phyloP scores from a whole-genome alignment of 2,888 invertebrate genomes.

The Latrodectus elegans region DNA sequence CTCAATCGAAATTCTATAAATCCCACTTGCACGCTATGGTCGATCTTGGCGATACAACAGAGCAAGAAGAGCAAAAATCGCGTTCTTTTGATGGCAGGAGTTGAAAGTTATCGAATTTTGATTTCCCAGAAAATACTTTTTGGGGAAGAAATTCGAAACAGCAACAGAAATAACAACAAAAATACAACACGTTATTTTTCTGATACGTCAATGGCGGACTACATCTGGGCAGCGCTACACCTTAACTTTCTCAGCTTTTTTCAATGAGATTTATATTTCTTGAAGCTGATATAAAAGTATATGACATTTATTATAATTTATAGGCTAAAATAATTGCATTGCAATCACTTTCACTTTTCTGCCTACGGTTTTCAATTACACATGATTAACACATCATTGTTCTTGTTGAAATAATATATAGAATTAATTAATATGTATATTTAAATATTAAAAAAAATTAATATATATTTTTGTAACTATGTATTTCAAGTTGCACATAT shows the following conservation, averaged over 20 bases:
- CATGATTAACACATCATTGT: no score
- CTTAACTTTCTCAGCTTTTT: background rate
- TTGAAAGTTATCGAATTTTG: slow-evolving; percentile 64
- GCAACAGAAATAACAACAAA: slow-evolving; percentile 19
- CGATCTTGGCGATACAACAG: slow-evolving; percentile 22
- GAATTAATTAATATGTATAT: no score
- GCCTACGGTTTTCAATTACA: no score
- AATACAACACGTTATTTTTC: slow-evolving; percentile 40
- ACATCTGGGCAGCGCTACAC: background rate
- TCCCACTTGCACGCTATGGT: slow-evolving; percentile 44
- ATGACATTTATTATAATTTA: no score
- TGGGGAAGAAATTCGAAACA: slow-evolving; percentile 46
- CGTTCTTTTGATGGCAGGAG: slow-evolving; percentile 45
- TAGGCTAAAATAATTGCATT: no score
- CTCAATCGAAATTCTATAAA: slow-evolving; percentile 65
- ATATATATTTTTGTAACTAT: no score
- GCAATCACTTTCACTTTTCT: no score
- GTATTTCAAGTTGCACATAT: no score
- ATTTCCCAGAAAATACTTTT: slow-evolving; percentile 41
- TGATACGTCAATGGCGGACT: slow-evolving; percentile 24
- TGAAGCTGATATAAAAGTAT: no score
- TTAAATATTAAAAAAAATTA: no score
- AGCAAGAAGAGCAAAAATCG: slow-evolving; percentile 27
- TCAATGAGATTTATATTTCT: slow-evolving; percentile 13
- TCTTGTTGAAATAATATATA: no score